Evolutionary conservation across 2,888 invertebrate genomes (phyloP).

Genomic region (Stramonita haemastoma): DNA sequence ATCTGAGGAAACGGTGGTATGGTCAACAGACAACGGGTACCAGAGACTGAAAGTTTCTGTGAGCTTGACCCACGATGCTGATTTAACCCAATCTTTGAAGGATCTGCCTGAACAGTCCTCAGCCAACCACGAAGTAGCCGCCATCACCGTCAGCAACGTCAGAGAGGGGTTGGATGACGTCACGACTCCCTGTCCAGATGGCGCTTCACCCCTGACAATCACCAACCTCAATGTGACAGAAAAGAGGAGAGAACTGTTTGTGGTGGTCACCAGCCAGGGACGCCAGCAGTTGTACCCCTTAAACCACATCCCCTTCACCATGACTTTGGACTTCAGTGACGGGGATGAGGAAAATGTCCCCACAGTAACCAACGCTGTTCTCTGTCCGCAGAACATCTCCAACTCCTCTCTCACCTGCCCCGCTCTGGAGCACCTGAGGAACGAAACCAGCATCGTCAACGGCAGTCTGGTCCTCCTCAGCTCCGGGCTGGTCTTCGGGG

Average conservation of each 20-base stretch:
- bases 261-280: neutral
- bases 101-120: neutral
- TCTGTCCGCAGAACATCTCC: neutral
- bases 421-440: neutral
- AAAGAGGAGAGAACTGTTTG: neutral
- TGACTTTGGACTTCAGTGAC: neutral
- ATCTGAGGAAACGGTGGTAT: neutral
- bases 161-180: neutral
- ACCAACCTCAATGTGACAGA: neutral
- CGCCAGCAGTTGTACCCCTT: slow-evolving; percentile 13
- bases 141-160: neutral
- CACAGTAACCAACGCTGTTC: neutral
- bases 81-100: neutral
- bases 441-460: neutral
- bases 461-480: neutral
- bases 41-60: neutral
- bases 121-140: neutral
- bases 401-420: neutral
- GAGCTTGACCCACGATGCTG: too few species aligned
- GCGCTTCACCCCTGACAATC: neutral
- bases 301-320: neutral
- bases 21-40: neutral
- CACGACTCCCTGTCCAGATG: neutral
- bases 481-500: neutral
- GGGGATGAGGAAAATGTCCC: neutral